phyloP scores from a whole-genome alignment of 2,113 vertebrate species.

The Dasyurus viverrinus region DNA sequence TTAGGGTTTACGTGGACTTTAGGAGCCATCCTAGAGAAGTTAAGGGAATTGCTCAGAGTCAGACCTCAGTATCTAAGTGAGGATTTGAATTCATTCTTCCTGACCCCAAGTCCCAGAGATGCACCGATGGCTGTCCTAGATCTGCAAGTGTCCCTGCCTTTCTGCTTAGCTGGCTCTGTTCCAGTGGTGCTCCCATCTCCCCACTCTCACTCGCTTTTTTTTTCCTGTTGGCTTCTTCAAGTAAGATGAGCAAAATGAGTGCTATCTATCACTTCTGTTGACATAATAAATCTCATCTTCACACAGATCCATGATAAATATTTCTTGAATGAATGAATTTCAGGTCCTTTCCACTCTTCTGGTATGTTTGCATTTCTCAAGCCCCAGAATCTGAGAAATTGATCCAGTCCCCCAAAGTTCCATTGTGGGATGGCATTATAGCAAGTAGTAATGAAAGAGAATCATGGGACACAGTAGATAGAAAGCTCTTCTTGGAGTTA shows the following conservation, averaged over 20 bases:
- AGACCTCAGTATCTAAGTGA: not conserved
- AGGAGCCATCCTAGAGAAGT: not conserved
- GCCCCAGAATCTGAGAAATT: not conserved
- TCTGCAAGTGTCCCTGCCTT: not conserved
- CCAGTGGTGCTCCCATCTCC: not conserved
- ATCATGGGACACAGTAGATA: not conserved
- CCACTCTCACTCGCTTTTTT: not conserved
- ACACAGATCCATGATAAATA: not conserved
- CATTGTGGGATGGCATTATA: not conserved
- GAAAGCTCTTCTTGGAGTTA: not conserved
- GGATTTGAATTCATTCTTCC: not conserved
- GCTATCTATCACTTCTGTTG: not conserved
- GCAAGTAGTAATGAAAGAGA: not conserved
- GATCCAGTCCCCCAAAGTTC: not conserved
- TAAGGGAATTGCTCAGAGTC: not conserved
- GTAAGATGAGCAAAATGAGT: not conserved
- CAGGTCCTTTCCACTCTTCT: not conserved
- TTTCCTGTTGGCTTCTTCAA: not conserved
- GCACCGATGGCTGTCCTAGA: not conserved
- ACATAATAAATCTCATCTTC: not conserved
- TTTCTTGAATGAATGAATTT: not conserved
- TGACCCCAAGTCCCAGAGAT: not conserved
- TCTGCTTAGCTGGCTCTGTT: not conserved
- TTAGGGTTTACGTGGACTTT: not conserved
- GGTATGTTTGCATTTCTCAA: not conserved